Percentiles rank a stretch among this genome's conserved stretches.
Evolutionary conservation across 2,797 vertebrate genomes (phyloP).

Genomic region (Cirrhinus mrigala): DNA sequence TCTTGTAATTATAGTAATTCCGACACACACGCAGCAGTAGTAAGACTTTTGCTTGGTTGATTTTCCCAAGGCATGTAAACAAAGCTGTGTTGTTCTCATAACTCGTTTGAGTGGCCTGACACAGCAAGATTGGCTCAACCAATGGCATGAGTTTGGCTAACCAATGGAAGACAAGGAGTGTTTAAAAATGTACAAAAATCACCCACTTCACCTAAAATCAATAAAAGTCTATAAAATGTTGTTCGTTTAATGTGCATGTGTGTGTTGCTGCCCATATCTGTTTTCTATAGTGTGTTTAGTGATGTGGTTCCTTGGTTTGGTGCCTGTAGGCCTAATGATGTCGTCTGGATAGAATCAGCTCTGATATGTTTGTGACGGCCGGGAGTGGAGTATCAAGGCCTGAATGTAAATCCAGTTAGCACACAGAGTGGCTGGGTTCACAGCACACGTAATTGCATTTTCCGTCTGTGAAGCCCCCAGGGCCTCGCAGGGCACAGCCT

Average conservation of each 20-base stretch:
- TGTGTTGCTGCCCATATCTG: slow-evolving; percentile 43
- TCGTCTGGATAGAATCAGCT: slow-evolving; percentile 66
- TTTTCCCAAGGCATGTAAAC: slow-evolving; percentile 8
- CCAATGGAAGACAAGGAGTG: not conserved
- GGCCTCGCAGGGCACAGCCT: slow-evolving; percentile 51
- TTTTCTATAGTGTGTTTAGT: slow-evolving; percentile 26
- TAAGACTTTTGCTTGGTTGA: slow-evolving; percentile 15
- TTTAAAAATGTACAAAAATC: not conserved
- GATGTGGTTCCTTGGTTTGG: slow-evolving; percentile 51
- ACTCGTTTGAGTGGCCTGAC: not conserved
- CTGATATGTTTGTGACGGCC: slow-evolving; percentile 61
- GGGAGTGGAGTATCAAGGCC: slow-evolving; percentile 61
- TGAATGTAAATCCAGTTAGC: slow-evolving; percentile 69
- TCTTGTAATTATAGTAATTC: slow-evolving; percentile 22
- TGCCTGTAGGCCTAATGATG: slow-evolving; percentile 61
- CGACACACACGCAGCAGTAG: not conserved
- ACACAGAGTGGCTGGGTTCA: slow-evolving; percentile 70
- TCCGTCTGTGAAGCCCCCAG: slow-evolving; percentile 69
- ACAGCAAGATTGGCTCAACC: not conserved
- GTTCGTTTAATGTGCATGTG: not conserved
- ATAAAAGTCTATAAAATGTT: not conserved
- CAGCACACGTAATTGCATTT: slow-evolving; percentile 78
- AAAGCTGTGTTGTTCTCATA: slow-evolving; percentile 22
- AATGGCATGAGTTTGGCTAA: not conserved
- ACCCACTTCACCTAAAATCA: not conserved